These are phyloP conservation scores for Hypothenemus hampei DNA, from an alignment of 1,140 invertebrate genomes.

Conservation along the genomic window DNA sequence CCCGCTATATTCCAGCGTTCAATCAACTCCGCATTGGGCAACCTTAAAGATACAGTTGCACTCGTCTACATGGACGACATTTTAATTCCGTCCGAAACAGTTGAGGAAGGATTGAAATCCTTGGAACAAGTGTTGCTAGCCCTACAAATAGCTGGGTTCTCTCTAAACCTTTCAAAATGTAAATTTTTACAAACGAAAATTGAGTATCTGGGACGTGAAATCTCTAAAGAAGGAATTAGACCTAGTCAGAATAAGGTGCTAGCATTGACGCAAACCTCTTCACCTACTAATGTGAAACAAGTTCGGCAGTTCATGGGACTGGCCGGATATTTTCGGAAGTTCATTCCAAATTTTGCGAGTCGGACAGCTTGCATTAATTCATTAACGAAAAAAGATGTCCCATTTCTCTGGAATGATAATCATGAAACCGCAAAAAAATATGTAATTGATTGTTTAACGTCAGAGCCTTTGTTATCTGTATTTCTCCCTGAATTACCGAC, in stretches of 20 bases:
- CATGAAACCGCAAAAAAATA: slow-evolving; percentile 35
- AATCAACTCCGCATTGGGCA: slow-evolving; percentile 31
- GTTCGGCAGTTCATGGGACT: slow-evolving; percentile 38
- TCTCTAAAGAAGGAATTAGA: slow-evolving; percentile 22
- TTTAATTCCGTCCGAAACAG: slow-evolving; percentile 21
- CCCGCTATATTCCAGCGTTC: slow-evolving; percentile 30
- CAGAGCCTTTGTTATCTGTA: slow-evolving; percentile 38
- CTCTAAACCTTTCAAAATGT: slow-evolving; percentile 33
- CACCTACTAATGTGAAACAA: slow-evolving; percentile 32
- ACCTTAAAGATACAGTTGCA: slow-evolving; percentile 22
- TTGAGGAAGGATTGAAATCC: neutral
- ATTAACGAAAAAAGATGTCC: slow-evolving; percentile 36
- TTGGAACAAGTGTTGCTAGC: neutral
- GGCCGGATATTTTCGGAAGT: slow-evolving; percentile 37
- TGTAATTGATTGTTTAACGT: slow-evolving; percentile 7
- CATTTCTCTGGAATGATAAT: slow-evolving; percentile 29
- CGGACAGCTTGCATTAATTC: slow-evolving; percentile 37
- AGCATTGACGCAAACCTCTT: slow-evolving; percentile 30
- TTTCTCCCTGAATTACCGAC: slow-evolving; percentile 27
- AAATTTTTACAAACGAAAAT: slow-evolving; percentile 35
- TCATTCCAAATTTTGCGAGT: slow-evolving; percentile 36
- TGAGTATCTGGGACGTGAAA: slow-evolving; percentile 35
- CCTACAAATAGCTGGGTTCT: slow-evolving; percentile 16
- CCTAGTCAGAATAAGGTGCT: slow-evolving; percentile 34
- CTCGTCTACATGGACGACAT: slow-evolving; percentile 35